Conservation (phyloP, 2,113 vertebrate species). For the Chrysochloris asiatica region DNA sequence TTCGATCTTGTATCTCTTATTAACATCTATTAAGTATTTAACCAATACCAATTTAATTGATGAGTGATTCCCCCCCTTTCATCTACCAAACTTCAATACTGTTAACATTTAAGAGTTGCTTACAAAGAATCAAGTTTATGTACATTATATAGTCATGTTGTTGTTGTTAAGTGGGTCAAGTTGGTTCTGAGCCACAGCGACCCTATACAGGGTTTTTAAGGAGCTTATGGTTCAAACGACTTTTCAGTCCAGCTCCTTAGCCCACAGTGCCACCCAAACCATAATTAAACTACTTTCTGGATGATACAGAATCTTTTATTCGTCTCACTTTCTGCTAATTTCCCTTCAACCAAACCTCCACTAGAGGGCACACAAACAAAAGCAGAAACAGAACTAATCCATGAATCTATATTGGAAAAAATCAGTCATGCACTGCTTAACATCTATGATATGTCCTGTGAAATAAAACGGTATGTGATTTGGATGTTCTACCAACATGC, state of each 20-base stretch:
- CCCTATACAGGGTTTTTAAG: too few relatives aligned
- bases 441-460: not conserved
- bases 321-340: constrained; percentile 17
- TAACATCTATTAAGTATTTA: constrained; percentile 13
- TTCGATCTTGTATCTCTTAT: not conserved
- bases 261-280: too few relatives aligned
- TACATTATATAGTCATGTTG: not conserved
- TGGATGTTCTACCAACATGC: not conserved
- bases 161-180: too few relatives aligned
- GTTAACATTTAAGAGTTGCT: not conserved
- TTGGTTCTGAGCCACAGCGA: too few relatives aligned
- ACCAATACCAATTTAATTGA: not conserved
- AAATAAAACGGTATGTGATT: not conserved
- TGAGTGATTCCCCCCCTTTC: not conserved
- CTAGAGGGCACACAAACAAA: constrained; percentile 75
- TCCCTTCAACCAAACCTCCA: constrained; percentile 64
- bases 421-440: too few relatives aligned
- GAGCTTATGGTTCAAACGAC: too few relatives aligned
- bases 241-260: too few relatives aligned
- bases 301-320: constrained; percentile 1
- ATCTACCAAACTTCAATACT: constrained; percentile 5
- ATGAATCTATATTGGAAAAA: not conserved
- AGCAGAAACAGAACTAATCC: constrained; percentile 46
- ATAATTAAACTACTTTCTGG: not conserved
- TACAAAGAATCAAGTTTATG: constrained; percentile 24